These are phyloP conservation scores for Cephus spinipes DNA, from an alignment of 2,888 invertebrate genomes.

Conservation along the genomic window DNA sequence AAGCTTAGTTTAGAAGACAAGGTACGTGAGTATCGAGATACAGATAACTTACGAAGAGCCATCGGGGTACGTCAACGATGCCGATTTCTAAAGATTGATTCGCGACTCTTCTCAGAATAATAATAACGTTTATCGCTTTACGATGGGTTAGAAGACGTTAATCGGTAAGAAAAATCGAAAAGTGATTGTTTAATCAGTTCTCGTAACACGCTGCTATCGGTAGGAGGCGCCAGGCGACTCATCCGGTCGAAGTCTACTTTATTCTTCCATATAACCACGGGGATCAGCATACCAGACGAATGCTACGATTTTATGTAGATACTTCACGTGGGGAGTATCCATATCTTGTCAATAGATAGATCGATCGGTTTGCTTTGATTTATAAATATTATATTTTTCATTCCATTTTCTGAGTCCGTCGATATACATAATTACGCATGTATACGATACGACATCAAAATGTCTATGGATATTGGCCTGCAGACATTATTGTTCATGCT, in stretches of 20 bases:
- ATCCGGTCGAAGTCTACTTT: not conserved
- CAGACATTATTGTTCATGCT: not conserved
- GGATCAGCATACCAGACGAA: not conserved
- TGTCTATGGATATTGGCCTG: not conserved
- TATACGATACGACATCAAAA: not conserved
- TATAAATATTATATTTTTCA: not conserved
- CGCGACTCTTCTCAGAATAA: not conserved
- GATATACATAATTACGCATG: not conserved
- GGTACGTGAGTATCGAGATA: not conserved
- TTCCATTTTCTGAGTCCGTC: not conserved
- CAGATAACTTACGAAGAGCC: not conserved
- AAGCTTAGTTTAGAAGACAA: not conserved
- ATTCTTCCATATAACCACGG: not conserved
- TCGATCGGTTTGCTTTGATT: not conserved
- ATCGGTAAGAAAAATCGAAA: not conserved
- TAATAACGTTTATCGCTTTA: not conserved
- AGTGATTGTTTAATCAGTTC: not conserved
- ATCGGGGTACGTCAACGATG: not conserved
- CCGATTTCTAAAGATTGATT: not conserved
- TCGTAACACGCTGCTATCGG: not conserved
- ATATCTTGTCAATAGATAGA: not conserved
- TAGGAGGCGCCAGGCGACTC: not conserved
- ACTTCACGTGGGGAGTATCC: not conserved
- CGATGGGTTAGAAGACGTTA: not conserved
- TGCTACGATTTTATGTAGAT: not conserved